Evolutionary conservation across 2,797 vertebrate genomes (phyloP), one percentile per base, ranked within the genome.

Genomic region (Pyrocephalus nanus): DNA sequence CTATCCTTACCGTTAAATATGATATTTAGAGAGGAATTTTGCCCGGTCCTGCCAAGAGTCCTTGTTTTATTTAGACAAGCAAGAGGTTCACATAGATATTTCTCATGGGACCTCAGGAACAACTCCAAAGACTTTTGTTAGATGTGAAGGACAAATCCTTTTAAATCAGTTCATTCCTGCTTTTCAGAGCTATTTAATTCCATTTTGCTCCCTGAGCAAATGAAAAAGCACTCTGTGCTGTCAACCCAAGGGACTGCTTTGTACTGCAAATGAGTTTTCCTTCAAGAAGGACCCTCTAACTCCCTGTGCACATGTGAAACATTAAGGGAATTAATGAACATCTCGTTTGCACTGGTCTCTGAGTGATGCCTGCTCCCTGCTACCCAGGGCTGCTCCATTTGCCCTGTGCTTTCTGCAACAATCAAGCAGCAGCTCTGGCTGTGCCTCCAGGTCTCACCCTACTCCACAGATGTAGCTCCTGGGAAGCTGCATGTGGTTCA

Each of bases 341-440:
- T 22, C 38, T 67, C 26, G 8, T 38, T 60, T 2, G 0, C 6
- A 2, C 17, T 25, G 7, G 13, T 42, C 36, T 60, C 61, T 66
- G 60, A 55, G 55, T 0, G 0, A 12, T 27, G 11, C 36, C 71
- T 50, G 30, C 20, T 78, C 66, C 13, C 32, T 70, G 43, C 36
- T 45, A 23, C 10, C 22, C 54, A 21, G 20, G n/a, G 61, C 19
- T 32, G 19, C 50, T 67, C 58, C 8, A 2, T 26, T 34, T 50
- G 27, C 15, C 66, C 62, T 1, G 0, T 34, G 32, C 18, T 55
- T 55, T 45, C 55, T 47, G 29, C 40, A 83, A 12, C 0, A 0
- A 70, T 20, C 19, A 22, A 64, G 48, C 57, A 62, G 64, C 47
- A 77, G 42, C 19, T 78, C 50, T 2, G 3, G 26, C 45, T 73